phyloP scores from a whole-genome alignment of 2,113 vertebrate genomes.

The Paracanthobrama guichenoti region DNA sequence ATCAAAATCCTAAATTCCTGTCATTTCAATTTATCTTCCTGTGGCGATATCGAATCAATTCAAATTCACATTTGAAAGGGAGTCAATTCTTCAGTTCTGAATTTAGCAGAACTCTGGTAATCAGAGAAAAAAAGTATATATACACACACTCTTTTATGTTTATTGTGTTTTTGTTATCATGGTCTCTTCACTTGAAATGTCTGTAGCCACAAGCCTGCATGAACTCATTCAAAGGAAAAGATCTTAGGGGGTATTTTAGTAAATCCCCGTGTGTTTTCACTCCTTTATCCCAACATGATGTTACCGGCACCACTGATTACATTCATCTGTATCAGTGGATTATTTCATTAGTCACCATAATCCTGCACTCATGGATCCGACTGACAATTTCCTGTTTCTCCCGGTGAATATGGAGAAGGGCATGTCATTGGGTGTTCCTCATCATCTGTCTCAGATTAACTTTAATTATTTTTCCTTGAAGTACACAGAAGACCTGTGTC shows the following conservation, averaged over 20 bases:
- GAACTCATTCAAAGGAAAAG: neutral
- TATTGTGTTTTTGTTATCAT: neutral
- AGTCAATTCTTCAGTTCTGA: too few relatives aligned
- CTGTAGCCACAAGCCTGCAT: neutral
- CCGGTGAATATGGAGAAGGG: neutral
- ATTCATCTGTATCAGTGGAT: conserved; percentile 4
- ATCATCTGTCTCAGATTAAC: conserved; percentile 1
- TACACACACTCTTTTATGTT: neutral
- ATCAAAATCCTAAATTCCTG: too few relatives aligned
- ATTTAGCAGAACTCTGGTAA: too few relatives aligned
- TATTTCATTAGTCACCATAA: conserved; percentile 17
- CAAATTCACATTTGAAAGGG: too few relatives aligned
- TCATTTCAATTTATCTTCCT: too few relatives aligned
- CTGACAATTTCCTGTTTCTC: conserved; percentile 13
- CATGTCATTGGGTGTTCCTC: neutral
- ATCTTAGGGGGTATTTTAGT: neutral
- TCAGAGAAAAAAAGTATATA: too few relatives aligned
- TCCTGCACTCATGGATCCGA: neutral
- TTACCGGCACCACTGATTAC: neutral
- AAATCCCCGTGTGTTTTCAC: conserved; percentile 11
- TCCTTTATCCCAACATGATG: neutral
- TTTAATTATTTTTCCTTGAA: neutral
- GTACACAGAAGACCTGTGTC: neutral
- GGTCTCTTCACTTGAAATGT: neutral
- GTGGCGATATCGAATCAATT: too few relatives aligned